These are phyloP conservation scores for Cheirogaleus medius DNA, from an alignment of 2,113 vertebrate species.

Conservation along the genomic window DNA sequence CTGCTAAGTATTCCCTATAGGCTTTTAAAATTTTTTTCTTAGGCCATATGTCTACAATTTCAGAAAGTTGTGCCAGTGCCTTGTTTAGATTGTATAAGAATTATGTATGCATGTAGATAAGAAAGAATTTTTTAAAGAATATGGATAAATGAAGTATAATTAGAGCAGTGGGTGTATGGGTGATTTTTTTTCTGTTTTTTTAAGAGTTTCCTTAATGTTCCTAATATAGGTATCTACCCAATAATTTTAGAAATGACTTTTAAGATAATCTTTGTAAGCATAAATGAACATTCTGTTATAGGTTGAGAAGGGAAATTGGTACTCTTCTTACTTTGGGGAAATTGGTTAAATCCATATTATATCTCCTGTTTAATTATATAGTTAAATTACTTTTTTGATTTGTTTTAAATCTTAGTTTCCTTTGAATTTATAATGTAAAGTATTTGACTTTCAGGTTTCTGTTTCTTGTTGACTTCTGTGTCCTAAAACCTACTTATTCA, in stretches of 20 bases:
- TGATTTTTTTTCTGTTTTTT: not conserved
- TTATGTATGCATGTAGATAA: not conserved
- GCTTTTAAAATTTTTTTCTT: not conserved
- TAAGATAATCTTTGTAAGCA: not conserved
- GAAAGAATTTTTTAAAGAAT: not conserved
- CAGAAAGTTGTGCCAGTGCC: not conserved
- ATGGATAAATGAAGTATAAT: not conserved
- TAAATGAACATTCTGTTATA: constrained; percentile 10
- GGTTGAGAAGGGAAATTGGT: not conserved
- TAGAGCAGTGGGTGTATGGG: not conserved
- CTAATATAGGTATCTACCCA: not conserved
- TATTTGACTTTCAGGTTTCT: not conserved
- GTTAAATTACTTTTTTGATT: not conserved
- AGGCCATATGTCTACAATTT: not conserved
- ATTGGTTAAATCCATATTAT: not conserved
- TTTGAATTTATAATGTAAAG: not conserved
- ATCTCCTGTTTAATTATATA: not conserved
- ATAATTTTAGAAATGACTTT: constrained; percentile 16
- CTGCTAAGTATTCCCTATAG: not conserved
- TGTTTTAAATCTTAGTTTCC: not conserved
- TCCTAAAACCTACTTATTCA: not conserved
- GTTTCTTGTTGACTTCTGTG: not conserved
- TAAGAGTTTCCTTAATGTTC: not conserved
- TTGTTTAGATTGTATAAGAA: not conserved
- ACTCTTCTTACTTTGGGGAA: not conserved